phyloP scores from a whole-genome alignment of 2,113 vertebrate species.

The Taxidea taxus region DNA sequence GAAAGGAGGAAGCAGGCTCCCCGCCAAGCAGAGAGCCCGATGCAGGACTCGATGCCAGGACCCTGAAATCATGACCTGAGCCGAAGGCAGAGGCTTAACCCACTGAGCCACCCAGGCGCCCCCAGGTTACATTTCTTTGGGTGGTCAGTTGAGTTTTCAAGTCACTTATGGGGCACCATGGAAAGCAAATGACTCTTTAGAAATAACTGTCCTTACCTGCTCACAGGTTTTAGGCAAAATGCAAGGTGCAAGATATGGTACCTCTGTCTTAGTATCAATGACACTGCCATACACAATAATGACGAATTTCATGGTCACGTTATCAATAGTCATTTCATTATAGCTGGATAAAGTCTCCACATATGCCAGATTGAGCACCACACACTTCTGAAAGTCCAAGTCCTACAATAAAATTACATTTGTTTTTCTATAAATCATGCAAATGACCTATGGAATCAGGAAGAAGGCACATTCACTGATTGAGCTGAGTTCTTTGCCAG shows the following conservation, averaged over 20 bases:
- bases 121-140: background rate
- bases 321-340: slow-evolving; percentile 55
- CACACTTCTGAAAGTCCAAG: slow-evolving; percentile 54
- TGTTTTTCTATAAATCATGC: background rate
- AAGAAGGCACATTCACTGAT: background rate
- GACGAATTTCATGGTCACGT: background rate
- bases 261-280: slow-evolving; percentile 47
- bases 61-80: too few species aligned
- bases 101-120: too few species aligned
- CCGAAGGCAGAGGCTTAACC: too few species aligned
- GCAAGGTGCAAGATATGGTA: slow-evolving; percentile 50
- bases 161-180: background rate
- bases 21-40: too few species aligned
- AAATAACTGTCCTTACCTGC: slow-evolving; percentile 56
- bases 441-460: background rate
- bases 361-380: background rate
- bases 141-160: background rate
- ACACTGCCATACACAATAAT: slow-evolving; percentile 69
- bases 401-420: slow-evolving; percentile 49
- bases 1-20: too few species aligned
- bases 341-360: slow-evolving; percentile 70
- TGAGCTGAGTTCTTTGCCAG: background rate
- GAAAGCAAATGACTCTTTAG: background rate
- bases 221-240: slow-evolving; percentile 64
- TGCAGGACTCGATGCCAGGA: too few species aligned